A percentile compares a stretch with the other conserved stretches of the same genome.
phyloP scores from a whole-genome alignment of 2,797 vertebrate genomes.

The Premnoplex brunnescens region DNA sequence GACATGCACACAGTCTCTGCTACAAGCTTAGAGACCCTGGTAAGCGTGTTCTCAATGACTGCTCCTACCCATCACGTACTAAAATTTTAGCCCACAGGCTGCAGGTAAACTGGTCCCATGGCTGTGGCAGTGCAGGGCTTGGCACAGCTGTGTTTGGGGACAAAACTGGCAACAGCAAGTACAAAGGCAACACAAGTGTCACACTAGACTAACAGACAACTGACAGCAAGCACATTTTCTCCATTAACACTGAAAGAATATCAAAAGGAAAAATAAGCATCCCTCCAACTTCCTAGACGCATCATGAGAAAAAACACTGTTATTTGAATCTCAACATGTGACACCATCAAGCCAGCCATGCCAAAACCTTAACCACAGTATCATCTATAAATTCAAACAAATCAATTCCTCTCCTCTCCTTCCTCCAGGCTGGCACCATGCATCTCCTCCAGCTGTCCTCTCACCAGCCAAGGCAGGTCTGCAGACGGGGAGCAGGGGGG shows the following conservation, averaged over 20 bases:
- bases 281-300: not conserved
- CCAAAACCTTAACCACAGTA: not conserved
- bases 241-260: not conserved
- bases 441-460: not conserved
- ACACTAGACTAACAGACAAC: not conserved
- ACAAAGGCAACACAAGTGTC: not conserved
- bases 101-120: not conserved
- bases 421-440: not conserved
- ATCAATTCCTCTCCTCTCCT: not conserved
- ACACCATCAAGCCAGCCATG: not conserved
- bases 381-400: not conserved
- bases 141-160: accelerated
- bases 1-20: not conserved
- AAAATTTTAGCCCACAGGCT: not conserved
- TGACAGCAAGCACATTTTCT: not conserved
- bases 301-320: accelerated
- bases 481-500: not conserved
- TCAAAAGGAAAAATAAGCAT: not conserved
- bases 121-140: not conserved
- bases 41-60: not conserved
- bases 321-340: not conserved
- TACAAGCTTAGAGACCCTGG: conserved; percentile 15
- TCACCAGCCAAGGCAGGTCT: not conserved
- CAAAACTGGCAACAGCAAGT: not conserved
- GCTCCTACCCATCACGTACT: not conserved